A percentile compares a stretch with the other conserved stretches of the same genome.
Conservation (phyloP, 2,888 invertebrate genomes). For the Anticlea derivata region DNA sequence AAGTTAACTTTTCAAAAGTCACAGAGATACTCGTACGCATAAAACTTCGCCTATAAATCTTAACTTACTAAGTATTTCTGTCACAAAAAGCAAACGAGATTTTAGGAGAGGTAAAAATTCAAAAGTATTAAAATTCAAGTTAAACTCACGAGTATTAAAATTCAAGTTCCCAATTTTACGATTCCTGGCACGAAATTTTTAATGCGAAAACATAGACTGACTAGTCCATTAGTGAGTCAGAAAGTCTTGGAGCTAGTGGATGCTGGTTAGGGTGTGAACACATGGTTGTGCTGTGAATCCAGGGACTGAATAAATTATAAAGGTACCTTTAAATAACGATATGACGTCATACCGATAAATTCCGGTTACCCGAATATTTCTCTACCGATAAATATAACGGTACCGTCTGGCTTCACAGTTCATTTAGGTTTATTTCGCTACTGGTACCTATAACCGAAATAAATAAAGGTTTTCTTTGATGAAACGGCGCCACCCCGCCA, state of each 20-base stretch:
- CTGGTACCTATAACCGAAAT: too few species aligned
- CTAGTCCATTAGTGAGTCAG: constrained; percentile 68
- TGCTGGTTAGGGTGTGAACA: constrained; percentile 25
- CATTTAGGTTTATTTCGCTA: too few species aligned
- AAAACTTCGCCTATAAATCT: constrained; percentile 28
- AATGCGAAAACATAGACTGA: constrained; percentile 54
- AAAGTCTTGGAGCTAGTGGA: constrained; percentile 46
- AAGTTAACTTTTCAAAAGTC: too few species aligned
- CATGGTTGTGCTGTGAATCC: neutral
- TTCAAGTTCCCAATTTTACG: constrained; percentile 42
- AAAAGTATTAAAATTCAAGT: constrained; percentile 46
- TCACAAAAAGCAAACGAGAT: constrained; percentile 23
- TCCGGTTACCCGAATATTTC: too few species aligned
- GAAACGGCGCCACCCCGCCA: too few species aligned
- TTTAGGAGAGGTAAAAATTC: constrained; percentile 43
- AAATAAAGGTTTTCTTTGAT: too few species aligned
- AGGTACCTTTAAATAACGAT: too few species aligned
- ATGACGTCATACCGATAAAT: too few species aligned
- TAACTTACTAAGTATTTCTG: constrained; percentile 13
- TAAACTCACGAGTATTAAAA: constrained; percentile 42
- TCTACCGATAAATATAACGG: too few species aligned
- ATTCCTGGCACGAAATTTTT: constrained; percentile 47
- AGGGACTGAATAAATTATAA: too few species aligned
- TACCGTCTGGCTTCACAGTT: too few species aligned
- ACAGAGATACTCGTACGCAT: too few species aligned